phyloP scores from a whole-genome alignment of 2,888 invertebrate species.

The Agrotis exclamationis region DNA sequence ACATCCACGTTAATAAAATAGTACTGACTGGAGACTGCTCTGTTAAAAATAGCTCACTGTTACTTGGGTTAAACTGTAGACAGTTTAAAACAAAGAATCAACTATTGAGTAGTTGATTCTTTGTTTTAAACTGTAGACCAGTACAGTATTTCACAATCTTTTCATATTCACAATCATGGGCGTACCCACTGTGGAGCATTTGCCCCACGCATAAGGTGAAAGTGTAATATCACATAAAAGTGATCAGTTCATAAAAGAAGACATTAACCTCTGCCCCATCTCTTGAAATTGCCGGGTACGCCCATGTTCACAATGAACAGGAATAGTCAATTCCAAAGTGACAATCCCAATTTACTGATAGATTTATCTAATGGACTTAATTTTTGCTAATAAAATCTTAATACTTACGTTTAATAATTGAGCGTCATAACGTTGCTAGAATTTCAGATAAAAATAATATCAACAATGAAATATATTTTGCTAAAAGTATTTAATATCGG shows the following conservation, averaged over 20 bases:
- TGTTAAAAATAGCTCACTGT: neutral
- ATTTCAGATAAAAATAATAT: constrained; percentile 67
- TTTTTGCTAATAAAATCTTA: constrained; percentile 71
- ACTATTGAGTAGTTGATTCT: too few relatives aligned
- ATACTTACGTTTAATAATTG: constrained; percentile 82
- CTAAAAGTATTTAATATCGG: constrained; percentile 49
- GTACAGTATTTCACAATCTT: constrained; percentile 4
- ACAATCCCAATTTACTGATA: constrained; percentile 65
- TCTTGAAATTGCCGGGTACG: too few relatives aligned
- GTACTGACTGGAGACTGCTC: neutral
- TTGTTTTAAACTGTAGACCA: too few relatives aligned
- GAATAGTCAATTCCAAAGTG: constrained; percentile 70
- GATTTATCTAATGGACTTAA: constrained; percentile 81
- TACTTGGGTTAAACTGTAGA: neutral
- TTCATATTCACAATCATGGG: constrained; percentile 25
- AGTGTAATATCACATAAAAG: too few relatives aligned
- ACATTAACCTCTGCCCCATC: too few relatives aligned
- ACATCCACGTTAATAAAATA: neutral
- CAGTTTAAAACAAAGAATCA: neutral
- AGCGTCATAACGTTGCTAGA: constrained; percentile 81
- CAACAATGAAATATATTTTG: constrained; percentile 65
- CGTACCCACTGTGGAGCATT: too few relatives aligned
- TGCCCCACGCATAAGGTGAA: too few relatives aligned
- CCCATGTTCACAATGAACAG: constrained; percentile 15
- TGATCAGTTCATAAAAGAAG: too few relatives aligned